These are phyloP conservation scores for Anneissia japonica DNA, from an alignment of 35 echinoderm and acorn worm genomes.

Conservation along the genomic window DNA sequence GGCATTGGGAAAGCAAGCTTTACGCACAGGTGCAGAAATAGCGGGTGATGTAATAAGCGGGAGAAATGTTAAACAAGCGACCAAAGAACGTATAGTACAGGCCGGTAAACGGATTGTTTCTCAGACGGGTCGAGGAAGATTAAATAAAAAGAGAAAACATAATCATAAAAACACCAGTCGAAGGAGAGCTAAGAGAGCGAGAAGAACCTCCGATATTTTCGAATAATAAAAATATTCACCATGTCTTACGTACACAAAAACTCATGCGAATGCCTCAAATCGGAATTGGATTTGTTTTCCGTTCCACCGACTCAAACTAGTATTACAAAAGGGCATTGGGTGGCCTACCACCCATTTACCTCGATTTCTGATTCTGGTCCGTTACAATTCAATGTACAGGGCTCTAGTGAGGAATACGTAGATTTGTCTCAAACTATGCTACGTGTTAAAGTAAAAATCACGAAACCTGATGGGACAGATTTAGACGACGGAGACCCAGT, in stretches of 20 bases:
- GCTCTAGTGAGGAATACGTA: conserved; percentile 43
- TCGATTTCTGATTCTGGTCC: conserved; percentile 24
- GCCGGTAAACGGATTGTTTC: not conserved
- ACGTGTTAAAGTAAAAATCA: conserved; percentile 48
- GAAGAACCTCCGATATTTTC: conserved; percentile 20
- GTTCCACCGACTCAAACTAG: conserved; percentile 42
- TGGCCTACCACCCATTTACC: conserved; percentile 31
- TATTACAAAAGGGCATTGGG: conserved; percentile 48
- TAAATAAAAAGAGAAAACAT: conserved; percentile 27
- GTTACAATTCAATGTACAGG: conserved; percentile 47
- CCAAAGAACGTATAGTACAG: not conserved
- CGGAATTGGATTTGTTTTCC: conserved; percentile 50
- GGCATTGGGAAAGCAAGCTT: conserved; percentile 59
- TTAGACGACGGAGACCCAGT: conserved; percentile 1
- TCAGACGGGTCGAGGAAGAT: not conserved
- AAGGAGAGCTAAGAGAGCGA: not conserved
- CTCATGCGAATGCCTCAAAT: conserved; percentile 58
- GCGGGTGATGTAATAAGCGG: conserved; percentile 38
- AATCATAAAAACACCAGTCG: not conserved
- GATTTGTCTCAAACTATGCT: conserved; percentile 47
- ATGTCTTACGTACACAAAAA: conserved; percentile 52
- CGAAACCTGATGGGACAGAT: conserved; percentile 17
- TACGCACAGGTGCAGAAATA: conserved; percentile 47
- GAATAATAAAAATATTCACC: not conserved
- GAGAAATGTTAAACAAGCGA: not conserved